Evolutionary conservation across 2,797 vertebrate genomes (phyloP), one percentile per base, ranked within the genome.

Genomic region (Novumbra hubbsi): DNA sequence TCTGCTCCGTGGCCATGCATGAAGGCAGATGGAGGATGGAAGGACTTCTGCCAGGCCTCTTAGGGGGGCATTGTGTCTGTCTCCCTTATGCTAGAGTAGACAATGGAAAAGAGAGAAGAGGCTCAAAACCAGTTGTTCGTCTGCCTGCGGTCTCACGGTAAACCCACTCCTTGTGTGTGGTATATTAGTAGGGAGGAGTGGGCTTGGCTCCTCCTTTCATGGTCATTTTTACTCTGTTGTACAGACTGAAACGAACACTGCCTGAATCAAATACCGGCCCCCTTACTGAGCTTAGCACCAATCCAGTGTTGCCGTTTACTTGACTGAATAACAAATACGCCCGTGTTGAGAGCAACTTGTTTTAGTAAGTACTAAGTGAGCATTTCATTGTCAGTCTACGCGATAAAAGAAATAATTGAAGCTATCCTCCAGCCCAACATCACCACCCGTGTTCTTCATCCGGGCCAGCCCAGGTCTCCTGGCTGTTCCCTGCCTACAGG

Each of bases 21-120:
- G 86, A 86, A 78, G 88, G 86, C 87, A 89, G 90, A 92, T 88
- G 89, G 87, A 88, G 83, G 86, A 71, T 64, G 70, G 75, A 12
- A 19, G 84, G 30, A 74, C 79, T 81, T 15, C 71, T 92, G 90
- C 90, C 90, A 90, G 87, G 83, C 79, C 80, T 88, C 87, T 91
- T 88, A 82, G 83, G 87, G 84, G 84, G 80, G 86, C 81, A 85
- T 83, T 45, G 34, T 72, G 55, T 69, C 68, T 69, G 34, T 48
- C 71, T 28, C 64, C 28, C 48, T 3, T 55, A 81, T 69, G 87
- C 83, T 79, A 89, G 55, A 24, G 55, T 24, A 60, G 87, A 90
- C 91, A 90, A 90, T 88, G 83, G 78, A 88, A 77, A n/a, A 38
- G 34, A 24, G 76, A 84, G 77, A 75, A 66, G 77, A 85, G 88